Percentiles rank a stretch among this genome's conserved stretches.
phyloP scores from a whole-genome alignment of 2,797 vertebrate genomes.

The Hephaestus fuliginosus region DNA sequence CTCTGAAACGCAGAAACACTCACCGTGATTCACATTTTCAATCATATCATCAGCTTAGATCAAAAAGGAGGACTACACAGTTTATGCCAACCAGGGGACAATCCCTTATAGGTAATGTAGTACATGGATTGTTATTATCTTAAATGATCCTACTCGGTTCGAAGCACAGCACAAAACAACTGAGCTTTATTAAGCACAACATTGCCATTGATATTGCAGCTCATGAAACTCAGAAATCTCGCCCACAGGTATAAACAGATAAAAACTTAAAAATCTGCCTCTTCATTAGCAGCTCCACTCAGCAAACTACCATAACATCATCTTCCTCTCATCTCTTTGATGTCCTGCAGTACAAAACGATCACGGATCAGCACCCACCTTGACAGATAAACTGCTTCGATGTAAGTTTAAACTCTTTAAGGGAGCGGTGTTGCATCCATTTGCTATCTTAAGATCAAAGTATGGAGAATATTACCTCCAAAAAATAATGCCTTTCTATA shows the following conservation, averaged over 20 bases:
- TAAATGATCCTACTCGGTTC: neutral
- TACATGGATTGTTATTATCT: neutral
- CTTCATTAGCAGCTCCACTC: constrained; percentile 19
- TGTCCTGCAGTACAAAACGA: constrained; percentile 1
- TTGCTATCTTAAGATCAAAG: neutral
- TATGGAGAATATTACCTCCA: neutral
- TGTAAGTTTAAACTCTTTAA: constrained; percentile 1
- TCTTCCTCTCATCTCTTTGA: constrained; percentile 2
- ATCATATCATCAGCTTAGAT: constrained; percentile 37
- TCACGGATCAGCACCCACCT: neutral
- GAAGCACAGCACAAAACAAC: constrained; percentile 1
- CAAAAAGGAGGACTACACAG: neutral
- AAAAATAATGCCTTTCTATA: neutral
- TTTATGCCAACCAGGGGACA: neutral
- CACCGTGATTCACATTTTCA: constrained; percentile 51
- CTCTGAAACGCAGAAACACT: constrained; percentile 43
- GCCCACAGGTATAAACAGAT: neutral
- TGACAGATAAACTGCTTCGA: constrained; percentile 6
- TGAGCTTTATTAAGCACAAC: neutral
- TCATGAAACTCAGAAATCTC: neutral
- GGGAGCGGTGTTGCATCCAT: neutral
- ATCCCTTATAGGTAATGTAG: constrained; percentile 5
- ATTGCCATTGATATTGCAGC: neutral
- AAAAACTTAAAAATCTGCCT: neutral
- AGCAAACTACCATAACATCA: neutral